Evolutionary conservation across 2,797 vertebrate species (phyloP), one percentile per base, ranked within the genome.

Genomic region (Poecilia gillii): DNA sequence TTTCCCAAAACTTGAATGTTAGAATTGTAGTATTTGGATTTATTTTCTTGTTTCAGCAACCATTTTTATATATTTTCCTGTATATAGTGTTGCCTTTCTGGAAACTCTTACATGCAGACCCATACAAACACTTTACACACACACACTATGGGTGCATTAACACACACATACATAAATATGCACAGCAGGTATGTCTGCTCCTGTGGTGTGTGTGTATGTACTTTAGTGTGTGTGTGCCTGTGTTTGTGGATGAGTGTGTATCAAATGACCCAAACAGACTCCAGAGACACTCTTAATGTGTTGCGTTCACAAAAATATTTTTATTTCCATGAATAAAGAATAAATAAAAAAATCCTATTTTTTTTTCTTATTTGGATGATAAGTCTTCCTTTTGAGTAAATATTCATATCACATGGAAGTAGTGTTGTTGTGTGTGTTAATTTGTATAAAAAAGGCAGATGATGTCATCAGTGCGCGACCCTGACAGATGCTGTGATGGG

Each of bases 331-430:
- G 84, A 93, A 81, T 74, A 86, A 91, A 89, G 78, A 73, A 33
- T 33, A 47, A 49, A 14, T 4, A 8, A 3, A 55, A 25, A n/a
- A 72, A 47, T 43, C 82, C 79, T 80, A 87, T 85, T 79, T 90
- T 49, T 47, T 3, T 82, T 78, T 55, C 88, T 81, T 77, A 89
- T 94, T 95, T 89, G 85, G 90, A 93, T 66, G 90, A 93, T 55
- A 94, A 96, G 95, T 96, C 95, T 96, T 96, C 95, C 96, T 94
- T 96, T 95, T 89, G 80, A 94, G 94, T 94, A 91, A 94, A 93
- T 91, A 91, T 94, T 92, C 96, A 95, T 94, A 94, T 96, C 94
- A 94, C 88, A 87, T 83, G 85, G 84, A 90, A 91, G 76, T 87
- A 86, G 89, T 93, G 82, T 89, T 89, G 89, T 94, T 90, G 89